phyloP scores from a whole-genome alignment of 2,888 invertebrate genomes.

The Papilio demoleus region DNA sequence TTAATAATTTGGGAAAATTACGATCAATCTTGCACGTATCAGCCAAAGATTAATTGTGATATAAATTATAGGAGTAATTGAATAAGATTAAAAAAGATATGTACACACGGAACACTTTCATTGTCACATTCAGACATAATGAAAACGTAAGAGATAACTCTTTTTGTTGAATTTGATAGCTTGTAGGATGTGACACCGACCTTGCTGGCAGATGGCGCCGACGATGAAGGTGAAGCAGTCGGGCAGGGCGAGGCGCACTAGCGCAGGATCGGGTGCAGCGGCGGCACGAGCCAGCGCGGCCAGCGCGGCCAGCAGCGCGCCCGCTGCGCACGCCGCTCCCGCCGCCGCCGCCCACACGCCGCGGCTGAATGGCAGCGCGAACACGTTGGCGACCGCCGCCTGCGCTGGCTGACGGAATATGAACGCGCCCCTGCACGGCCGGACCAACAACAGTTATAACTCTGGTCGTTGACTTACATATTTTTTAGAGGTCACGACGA shows the following conservation, averaged over 20 bases:
- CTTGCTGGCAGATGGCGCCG: conserved; percentile 85
- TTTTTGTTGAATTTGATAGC: no score
- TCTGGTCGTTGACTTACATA: no score
- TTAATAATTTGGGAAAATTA: not conserved
- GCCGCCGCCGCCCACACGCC: conserved; percentile 80
- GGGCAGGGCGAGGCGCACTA: conserved; percentile 55
- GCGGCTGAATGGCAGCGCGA: conserved; percentile 82
- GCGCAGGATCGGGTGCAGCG: conserved; percentile 43
- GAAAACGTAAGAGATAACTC: no score
- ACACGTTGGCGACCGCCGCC: conserved; percentile 85
- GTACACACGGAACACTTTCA: no score
- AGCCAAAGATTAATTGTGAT: not conserved
- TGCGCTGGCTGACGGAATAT: conserved; percentile 85
- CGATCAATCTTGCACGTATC: not conserved
- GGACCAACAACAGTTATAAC: not conserved
- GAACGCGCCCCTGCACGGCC: conserved; percentile 73
- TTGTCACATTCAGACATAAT: no score
- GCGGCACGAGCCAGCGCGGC: conserved; percentile 52
- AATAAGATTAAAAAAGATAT: not conserved
- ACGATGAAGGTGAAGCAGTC: conserved; percentile 82
- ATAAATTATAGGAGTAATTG: no score
- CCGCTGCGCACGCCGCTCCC: conserved; percentile 50
- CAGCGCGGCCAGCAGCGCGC: conserved; percentile 50
- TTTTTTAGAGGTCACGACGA: no score
- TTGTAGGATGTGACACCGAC: conserved; percentile 52